Conservation (phyloP, 2,888 invertebrate species). For the Cybosia mesomella region DNA sequence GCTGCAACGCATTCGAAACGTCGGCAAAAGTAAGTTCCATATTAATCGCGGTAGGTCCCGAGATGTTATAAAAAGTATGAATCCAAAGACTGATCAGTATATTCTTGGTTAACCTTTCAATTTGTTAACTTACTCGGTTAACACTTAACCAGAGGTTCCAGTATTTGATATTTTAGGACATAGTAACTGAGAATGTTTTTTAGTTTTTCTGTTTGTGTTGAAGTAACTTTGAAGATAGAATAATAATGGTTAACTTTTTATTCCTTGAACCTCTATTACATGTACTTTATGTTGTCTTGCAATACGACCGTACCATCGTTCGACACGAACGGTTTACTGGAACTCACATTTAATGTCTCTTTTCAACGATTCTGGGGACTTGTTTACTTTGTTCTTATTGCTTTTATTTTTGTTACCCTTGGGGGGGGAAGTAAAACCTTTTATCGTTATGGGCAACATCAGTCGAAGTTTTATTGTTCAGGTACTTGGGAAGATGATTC, state of each 20-base stretch:
- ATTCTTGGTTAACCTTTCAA: no score
- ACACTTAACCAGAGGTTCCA: no score
- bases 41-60: no score
- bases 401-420: conserved; percentile 44
- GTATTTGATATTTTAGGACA: background rate
- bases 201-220: background rate
- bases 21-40: no score
- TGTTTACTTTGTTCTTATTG: conserved; percentile 51
- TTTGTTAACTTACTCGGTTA: no score
- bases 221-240: background rate
- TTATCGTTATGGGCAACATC: conserved; percentile 48
- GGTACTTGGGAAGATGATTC: conserved; percentile 1
- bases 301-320: conserved; percentile 32
- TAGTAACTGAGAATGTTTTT: background rate
- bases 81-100: no score
- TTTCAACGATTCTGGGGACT: conserved; percentile 37
- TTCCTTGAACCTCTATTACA: conserved; percentile 14
- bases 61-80: no score
- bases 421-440: conserved; percentile 48
- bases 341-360: conserved; percentile 45
- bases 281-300: conserved; percentile 18
- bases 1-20: no score
- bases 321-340: conserved; percentile 28
- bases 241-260: conserved; percentile 5
- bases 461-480: conserved; percentile 42